Evolutionary conservation across 2,888 invertebrate genomes (phyloP), one percentile per base, ranked within the genome.

Genomic region (Sinhomidia bicolor): DNA sequence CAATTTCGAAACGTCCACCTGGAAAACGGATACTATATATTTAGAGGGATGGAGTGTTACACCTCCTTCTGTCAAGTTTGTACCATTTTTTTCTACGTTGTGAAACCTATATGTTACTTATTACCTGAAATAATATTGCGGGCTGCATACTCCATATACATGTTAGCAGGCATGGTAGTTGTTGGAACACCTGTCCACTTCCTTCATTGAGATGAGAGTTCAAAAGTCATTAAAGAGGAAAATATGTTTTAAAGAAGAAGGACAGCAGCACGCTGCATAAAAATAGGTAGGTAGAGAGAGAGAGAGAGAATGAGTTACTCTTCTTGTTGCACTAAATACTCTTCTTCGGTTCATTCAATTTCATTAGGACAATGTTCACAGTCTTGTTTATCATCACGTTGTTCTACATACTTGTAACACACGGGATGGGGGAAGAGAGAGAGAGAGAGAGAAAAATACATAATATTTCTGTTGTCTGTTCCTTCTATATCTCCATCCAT

Each of bases 41-140:
- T 88, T 88, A 84, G 82, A 88, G 84, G 88, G 88, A 84, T 84
- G 88, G 88, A 65, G 83, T 78, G 88, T 83, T 84, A 88, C 88
- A 88, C 88, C 88, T 88, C 88, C 83, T 88, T 88, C 88, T 88
- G 88, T 88, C 83, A 88, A 71, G 88, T n/a, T 83, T 84, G 54
- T 65, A 88, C 88, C 78, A 83, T 88, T 88, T 86, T 82, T 79
- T 79, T 68, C 68, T 57, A 54, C 54, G 60, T 71, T 79, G 65
- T 74, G 51, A 78, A 85, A 65, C 41, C 23, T 29, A 81, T 57
- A 10, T 47, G 12, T 47, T 47, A 10, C 47, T n/a, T 51, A 36
- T 36, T 41, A 20, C 44, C 14, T 71, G 14, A 0, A n/a, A n/a
- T n/a, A n/a, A n/a, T n/a, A n/a, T n/a, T n/a, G n/a, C n/a, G n/a